Base-by-base conservation (phyloP, 2,113 vertebrate species). In the Hirundichthys speculiger region DNA sequence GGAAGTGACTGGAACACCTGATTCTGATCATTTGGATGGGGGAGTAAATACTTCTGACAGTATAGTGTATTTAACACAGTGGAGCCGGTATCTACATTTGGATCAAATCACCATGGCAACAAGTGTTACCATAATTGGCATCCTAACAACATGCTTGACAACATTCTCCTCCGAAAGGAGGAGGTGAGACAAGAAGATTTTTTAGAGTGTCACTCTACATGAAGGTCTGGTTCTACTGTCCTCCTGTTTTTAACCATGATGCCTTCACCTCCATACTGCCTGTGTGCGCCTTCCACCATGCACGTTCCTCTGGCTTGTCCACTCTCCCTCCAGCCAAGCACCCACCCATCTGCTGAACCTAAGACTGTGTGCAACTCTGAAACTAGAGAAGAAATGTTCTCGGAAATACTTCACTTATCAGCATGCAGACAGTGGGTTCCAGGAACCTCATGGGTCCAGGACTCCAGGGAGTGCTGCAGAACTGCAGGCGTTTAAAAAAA, bases 271-370 rank as follows among this genome's bases (percentile, higher is more conserved):
- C n/a, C n/a, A n/a, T n/a, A n/a, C n/a, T n/a, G n/a, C n/a, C n/a
- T n/a, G n/a, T n/a, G n/a, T n/a, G n/a, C n/a, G n/a, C 76, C 69
- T 13, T 79, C 65, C 60, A 46, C 5, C n/a, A 20, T 77, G 80
- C 69, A 62, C 69, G 74, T 83, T 82, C 80, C 73, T 80, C 80
- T 77, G 81, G 72, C 24, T 61, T 54, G 70, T 83, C 84, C 71
- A 75, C 77, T 73, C 64, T 34, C 72, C 68, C 71, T 78, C 62
- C 68, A 75, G 75, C 70, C 73, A 73, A 83, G 73, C 67, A 74
- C 59, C 56, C 71, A 63, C 43, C 81, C 75, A 77, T 86, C 83
- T 84, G 85, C 74, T 83, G 79, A 86, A 63, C 72, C 59, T 69
- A 72, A 79, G 66, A 79, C 62, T 22, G 81, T 76, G 78, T 80